phyloP scores from a whole-genome alignment of 2,113 vertebrate genomes.

The Zosterops japonicus region DNA sequence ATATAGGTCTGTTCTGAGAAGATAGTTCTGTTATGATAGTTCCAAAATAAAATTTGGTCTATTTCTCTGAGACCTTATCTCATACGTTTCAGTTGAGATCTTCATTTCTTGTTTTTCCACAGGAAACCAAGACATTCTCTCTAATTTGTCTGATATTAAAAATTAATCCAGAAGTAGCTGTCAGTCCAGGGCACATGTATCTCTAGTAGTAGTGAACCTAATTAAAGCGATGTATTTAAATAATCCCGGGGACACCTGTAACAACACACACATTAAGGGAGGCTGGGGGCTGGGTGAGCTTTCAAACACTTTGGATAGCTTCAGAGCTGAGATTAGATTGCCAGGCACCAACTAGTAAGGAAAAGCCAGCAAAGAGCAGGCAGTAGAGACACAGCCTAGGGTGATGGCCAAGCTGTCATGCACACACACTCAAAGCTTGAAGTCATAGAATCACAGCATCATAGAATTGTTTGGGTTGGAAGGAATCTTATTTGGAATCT shows the following conservation, averaged over 20 bases:
- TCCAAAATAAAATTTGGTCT: neutral
- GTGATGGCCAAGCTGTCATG: neutral
- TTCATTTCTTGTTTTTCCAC: neutral
- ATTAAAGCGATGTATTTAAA: neutral
- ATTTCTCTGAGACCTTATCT: neutral
- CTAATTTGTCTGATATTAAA: neutral
- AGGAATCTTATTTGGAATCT: neutral
- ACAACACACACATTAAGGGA: neutral
- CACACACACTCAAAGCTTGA: accelerated
- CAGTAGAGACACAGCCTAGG: neutral
- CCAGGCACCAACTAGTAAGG: neutral
- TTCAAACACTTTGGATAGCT: neutral
- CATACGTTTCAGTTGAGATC: neutral
- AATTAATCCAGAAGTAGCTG: neutral
- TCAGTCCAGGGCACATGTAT: neutral
- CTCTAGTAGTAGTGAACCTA: neutral
- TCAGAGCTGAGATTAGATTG: neutral
- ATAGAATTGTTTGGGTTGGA: neutral
- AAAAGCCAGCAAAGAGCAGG: neutral
- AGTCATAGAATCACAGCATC: neutral
- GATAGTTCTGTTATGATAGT: neutral
- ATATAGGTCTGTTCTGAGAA: neutral
- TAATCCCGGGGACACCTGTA: accelerated
- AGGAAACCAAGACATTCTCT: neutral
- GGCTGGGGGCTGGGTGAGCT: neutral